phyloP scores from a whole-genome alignment of 37 sponge, comb jelly and placozoan species.

The Aphrocallistes beatrix region DNA sequence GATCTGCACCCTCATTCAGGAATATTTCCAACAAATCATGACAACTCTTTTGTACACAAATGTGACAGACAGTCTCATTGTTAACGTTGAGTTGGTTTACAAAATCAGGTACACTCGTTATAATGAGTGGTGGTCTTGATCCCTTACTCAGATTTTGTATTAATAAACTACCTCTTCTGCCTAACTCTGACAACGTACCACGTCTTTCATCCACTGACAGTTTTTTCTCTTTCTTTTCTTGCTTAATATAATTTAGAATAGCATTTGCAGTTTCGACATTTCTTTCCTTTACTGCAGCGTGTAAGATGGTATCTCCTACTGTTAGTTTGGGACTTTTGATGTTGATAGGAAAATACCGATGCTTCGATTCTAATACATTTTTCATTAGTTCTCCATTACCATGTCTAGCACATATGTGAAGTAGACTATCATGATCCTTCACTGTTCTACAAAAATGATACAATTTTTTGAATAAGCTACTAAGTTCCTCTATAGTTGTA shows the following conservation, averaged over 20 bases:
- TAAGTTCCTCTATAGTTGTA: too few species aligned
- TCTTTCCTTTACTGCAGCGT: not conserved
- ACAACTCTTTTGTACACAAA: not conserved
- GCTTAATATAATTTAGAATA: not conserved
- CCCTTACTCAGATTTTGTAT: too few species aligned
- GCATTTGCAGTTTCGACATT: not conserved
- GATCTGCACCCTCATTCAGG: not conserved
- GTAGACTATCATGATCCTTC: not conserved
- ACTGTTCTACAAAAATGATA: not conserved
- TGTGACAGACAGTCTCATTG: not conserved
- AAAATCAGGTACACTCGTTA: too few species aligned
- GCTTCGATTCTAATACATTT: not conserved
- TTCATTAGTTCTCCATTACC: not conserved
- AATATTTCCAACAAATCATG: not conserved
- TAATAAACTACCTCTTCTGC: too few species aligned
- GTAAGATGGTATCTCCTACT: not conserved
- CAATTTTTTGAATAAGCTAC: too few species aligned
- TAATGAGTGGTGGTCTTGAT: too few species aligned
- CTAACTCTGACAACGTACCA: too few species aligned
- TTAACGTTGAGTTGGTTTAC: not conserved
- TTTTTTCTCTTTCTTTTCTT: not conserved
- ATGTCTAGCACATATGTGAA: not conserved
- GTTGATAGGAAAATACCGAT: not conserved
- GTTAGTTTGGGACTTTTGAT: not conserved
- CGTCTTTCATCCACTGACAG: too few species aligned